Percentiles rank a stretch among this genome's conserved stretches.
These are phyloP conservation scores for Pyrrhosoma nymphula DNA, from an alignment of 2,888 invertebrate species.

Conservation along the genomic window DNA sequence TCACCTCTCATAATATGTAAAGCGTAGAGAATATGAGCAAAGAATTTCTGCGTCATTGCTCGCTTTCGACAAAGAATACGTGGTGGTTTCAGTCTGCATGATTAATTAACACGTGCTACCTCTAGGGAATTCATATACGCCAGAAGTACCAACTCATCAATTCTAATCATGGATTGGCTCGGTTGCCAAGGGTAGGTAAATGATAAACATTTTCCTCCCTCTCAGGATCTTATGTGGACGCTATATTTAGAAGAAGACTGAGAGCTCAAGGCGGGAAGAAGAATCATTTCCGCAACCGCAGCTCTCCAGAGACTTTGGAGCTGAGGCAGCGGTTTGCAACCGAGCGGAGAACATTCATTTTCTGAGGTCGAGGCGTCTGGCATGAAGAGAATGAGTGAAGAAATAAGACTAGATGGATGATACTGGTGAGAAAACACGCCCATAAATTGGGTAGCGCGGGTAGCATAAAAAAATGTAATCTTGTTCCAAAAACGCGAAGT, in stretches of 20 bases:
- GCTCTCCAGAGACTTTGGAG: slow-evolving; percentile 48
- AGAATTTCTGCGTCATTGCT: too few relatives aligned
- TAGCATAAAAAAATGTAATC: neutral
- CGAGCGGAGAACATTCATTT: slow-evolving; percentile 40
- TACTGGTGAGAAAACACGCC: slow-evolving; percentile 43
- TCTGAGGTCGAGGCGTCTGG: slow-evolving; percentile 46
- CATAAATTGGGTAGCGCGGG: slow-evolving; percentile 1
- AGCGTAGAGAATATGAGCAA: too few relatives aligned
- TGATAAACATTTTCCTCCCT: slow-evolving; percentile 32
- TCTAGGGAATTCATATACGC: too few relatives aligned
- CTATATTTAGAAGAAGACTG: slow-evolving; percentile 44
- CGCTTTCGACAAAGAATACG: too few relatives aligned
- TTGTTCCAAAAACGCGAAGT: neutral
- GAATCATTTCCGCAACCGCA: slow-evolving; percentile 59
- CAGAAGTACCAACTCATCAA: neutral
- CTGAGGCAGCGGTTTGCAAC: slow-evolving; percentile 64
- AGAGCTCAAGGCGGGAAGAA: slow-evolving; percentile 41
- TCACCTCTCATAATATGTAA: too few relatives aligned
- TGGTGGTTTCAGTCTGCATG: neutral
- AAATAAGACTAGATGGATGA: slow-evolving; percentile 51
- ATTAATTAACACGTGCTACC: neutral
- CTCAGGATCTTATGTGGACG: neutral
- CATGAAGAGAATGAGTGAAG: slow-evolving; percentile 55
- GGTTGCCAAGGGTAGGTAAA: slow-evolving; percentile 45
- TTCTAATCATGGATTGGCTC: slow-evolving; percentile 27